phyloP scores from a whole-genome alignment of 1,140 invertebrate species.

The Hyphantria cunea region DNA sequence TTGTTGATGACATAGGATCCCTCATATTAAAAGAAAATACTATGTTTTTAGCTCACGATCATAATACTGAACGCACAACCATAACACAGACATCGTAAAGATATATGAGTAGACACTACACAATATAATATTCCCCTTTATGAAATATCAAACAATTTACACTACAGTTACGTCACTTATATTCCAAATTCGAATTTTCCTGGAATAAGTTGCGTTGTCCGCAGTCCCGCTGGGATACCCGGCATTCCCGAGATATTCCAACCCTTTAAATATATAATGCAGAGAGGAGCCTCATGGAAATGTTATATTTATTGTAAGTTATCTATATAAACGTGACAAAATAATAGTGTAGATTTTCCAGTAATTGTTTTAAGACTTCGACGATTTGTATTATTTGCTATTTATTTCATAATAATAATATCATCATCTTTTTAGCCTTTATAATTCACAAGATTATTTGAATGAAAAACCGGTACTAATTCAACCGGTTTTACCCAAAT shows the following conservation, averaged over 20 bases:
- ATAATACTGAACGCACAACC: not conserved
- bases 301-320: conserved; percentile 2
- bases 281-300: conserved; percentile 17
- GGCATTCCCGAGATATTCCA: conserved; percentile 31
- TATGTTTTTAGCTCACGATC: too few species aligned
- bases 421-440: too few species aligned
- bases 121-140: not conserved
- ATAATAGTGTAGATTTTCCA: not conserved
- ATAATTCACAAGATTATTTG: too few species aligned
- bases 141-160: conserved; percentile 9
- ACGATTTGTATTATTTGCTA: too few species aligned
- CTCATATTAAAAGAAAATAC: too few species aligned
- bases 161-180: conserved; percentile 16
- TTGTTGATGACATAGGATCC: too few species aligned
- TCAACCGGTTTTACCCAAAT: too few species aligned
- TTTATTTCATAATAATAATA: too few species aligned
- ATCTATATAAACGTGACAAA: not conserved
- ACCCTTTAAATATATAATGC: conserved; percentile 44
- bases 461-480: too few species aligned
- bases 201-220: conserved; percentile 42
- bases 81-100: not conserved
- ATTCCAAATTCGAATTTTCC: conserved; percentile 15
- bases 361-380: too few species aligned
- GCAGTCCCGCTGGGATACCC: conserved; percentile 38
- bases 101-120: not conserved